Evolutionary conservation across 2,113 vertebrate genomes (phyloP).

Genomic region (Oreocharis arfaki): DNA sequence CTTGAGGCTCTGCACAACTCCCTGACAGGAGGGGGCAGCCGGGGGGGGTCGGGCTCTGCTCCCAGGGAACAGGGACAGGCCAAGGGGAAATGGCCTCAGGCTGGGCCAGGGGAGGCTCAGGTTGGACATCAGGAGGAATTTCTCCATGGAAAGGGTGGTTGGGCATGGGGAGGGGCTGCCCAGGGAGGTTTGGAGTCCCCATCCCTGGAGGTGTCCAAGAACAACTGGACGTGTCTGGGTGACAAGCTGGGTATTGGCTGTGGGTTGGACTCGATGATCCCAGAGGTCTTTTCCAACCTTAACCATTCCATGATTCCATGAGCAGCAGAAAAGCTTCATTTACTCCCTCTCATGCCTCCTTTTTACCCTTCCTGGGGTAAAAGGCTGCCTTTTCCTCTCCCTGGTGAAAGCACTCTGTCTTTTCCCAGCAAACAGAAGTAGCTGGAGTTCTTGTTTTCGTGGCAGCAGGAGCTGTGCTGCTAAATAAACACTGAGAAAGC

Average conservation of each 20-base stretch:
- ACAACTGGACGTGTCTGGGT: fast-evolving
- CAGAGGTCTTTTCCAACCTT: neutral
- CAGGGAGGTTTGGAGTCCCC: neutral
- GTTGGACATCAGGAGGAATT: neutral
- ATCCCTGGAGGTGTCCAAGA: neutral
- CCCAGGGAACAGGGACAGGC: neutral
- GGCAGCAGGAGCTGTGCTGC: neutral
- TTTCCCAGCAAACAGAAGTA: neutral
- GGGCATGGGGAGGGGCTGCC: fast-evolving
- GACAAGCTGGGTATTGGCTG: neutral
- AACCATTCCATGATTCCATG: neutral
- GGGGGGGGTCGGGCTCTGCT: fast-evolving
- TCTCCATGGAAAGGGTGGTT: fast-evolving
- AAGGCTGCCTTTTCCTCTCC: neutral
- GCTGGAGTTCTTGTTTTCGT: neutral
- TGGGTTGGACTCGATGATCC: fast-evolving
- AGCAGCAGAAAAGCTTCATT: neutral
- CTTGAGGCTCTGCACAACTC: neutral
- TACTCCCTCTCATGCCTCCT: neutral
- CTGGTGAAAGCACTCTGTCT: neutral
- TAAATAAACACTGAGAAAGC: neutral
- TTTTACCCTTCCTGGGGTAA: neutral
- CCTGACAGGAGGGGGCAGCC: neutral
- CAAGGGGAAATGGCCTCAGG: fast-evolving
- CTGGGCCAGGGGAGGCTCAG: fast-evolving